A percentile compares a stretch with the other conserved stretches of the same genome.
phyloP scores from a whole-genome alignment of 2,888 invertebrate species.

The Pseudococcus viburni region DNA sequence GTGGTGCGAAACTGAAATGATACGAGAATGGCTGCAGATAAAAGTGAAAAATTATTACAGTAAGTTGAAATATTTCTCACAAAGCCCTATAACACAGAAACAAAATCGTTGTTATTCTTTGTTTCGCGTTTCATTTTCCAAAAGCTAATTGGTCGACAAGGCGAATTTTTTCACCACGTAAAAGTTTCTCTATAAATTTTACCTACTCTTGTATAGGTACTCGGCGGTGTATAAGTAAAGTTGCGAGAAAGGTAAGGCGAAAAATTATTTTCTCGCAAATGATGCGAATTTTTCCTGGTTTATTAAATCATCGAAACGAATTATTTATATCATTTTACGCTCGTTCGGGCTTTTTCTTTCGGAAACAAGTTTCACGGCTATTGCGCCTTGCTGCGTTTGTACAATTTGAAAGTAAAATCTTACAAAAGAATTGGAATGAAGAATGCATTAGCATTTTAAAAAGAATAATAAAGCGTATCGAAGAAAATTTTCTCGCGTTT shows the following conservation, averaged over 20 bases:
- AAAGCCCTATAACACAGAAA: conserved; percentile 33
- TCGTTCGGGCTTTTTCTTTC: not conserved
- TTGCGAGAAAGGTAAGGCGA: not conserved
- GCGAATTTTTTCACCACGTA: conserved; percentile 10
- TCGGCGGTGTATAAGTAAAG: not conserved
- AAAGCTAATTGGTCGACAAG: conserved; percentile 41
- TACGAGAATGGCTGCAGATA: conserved; percentile 57
- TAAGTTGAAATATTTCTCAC: conserved; percentile 56
- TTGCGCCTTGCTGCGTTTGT: not conserved
- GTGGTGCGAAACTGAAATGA: conserved; percentile 61
- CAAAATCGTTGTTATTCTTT: conserved; percentile 53
- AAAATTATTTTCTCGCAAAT: conserved; percentile 24
- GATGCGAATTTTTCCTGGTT: conserved; percentile 27
- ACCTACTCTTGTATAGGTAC: not conserved
- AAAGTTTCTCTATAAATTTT: conserved; percentile 38
- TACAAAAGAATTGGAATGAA: conserved; percentile 13
- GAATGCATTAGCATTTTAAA: conserved; percentile 34
- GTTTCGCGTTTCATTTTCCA: conserved; percentile 41
- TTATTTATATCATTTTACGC: conserved; percentile 47
- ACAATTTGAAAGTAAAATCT: conserved; percentile 43
- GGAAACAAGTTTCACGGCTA: not conserved
- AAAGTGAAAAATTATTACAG: conserved; percentile 65
- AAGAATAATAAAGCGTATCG: conserved; percentile 8
- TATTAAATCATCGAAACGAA: conserved; percentile 44
- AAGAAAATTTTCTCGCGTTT: not conserved